These are phyloP conservation scores for Acanthis flammea DNA, from an alignment of 2,797 vertebrate genomes.

Conservation along the genomic window DNA sequence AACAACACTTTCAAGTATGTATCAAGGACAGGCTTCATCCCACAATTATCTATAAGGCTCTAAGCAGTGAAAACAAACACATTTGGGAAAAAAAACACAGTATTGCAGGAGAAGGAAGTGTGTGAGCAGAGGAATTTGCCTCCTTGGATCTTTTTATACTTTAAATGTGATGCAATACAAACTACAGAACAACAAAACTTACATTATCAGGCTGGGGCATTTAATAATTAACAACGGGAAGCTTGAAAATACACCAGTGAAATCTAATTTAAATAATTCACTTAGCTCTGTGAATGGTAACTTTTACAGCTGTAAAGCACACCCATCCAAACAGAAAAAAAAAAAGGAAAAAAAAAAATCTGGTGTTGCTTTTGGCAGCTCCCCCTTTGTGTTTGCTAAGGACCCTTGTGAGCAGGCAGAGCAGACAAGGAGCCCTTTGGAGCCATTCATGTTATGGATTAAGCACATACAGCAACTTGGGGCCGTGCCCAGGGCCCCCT, in stretches of 20 bases:
- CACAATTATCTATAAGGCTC: background rate
- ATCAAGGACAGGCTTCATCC: background rate
- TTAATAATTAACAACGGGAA: background rate
- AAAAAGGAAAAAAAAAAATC: background rate
- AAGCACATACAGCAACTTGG: conserved; percentile 41
- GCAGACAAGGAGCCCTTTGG: conserved; percentile 23
- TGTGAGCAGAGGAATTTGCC: background rate
- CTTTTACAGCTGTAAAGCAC: conserved; percentile 53
- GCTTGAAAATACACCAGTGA: background rate
- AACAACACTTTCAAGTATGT: background rate
- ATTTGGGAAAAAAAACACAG: background rate
- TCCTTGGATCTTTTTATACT: background rate
- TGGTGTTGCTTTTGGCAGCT: conserved; percentile 64
- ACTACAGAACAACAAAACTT: background rate
- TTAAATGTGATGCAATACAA: background rate
- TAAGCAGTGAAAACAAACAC: background rate
- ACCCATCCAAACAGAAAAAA: conserved; percentile 14
- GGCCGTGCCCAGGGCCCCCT: conserved; percentile 45
- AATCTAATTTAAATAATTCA: conserved; percentile 55
- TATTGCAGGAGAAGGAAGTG: background rate
- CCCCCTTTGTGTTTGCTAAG: conserved; percentile 39
- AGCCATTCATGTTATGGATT: conserved; percentile 53
- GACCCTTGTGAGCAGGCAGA: conserved; percentile 54
- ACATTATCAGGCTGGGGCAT: background rate
- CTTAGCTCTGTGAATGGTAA: conserved; percentile 32